Conservation (phyloP, 2,113 vertebrate species). For the Gambusia holbrooki region DNA sequence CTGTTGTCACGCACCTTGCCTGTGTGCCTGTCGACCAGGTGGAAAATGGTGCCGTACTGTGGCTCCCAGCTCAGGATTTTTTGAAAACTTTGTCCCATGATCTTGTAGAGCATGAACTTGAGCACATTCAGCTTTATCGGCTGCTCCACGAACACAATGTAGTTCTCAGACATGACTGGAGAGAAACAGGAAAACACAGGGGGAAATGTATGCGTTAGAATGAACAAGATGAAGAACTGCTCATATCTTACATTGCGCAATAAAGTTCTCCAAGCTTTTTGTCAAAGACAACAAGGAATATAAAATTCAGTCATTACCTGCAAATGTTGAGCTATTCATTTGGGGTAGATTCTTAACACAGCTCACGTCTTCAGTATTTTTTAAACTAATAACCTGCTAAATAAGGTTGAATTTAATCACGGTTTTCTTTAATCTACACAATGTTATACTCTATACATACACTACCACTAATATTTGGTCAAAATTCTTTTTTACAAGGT, state of each 20-base stretch:
- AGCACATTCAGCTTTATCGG: constrained; percentile 88
- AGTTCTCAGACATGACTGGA: constrained; percentile 93
- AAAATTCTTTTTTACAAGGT: no score
- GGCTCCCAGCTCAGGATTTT: constrained; percentile 89
- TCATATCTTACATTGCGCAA: neutral
- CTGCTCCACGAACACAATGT: constrained; percentile 91
- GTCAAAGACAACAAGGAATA: neutral
- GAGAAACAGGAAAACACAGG: constrained; percentile 7
- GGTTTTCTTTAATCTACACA: no score
- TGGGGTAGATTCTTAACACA: neutral
- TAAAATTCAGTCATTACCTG: neutral
- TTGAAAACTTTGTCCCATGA: constrained; percentile 80
- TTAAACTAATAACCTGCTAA: no score
- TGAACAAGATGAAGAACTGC: neutral
- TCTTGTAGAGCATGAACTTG: constrained; percentile 83
- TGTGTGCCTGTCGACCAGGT: constrained; percentile 87
- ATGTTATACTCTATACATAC: no score
- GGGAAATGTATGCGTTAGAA: neutral
- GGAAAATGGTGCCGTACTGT: constrained; percentile 82
- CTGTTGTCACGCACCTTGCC: constrained; percentile 80
- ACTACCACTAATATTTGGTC: no score
- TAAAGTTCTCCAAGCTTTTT: neutral
- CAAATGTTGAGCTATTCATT: neutral
- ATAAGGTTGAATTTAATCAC: no score
- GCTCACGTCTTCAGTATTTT: no score